Base-by-base conservation (phyloP, 2,888 invertebrate species). In the Oscheius sp. region DNA sequence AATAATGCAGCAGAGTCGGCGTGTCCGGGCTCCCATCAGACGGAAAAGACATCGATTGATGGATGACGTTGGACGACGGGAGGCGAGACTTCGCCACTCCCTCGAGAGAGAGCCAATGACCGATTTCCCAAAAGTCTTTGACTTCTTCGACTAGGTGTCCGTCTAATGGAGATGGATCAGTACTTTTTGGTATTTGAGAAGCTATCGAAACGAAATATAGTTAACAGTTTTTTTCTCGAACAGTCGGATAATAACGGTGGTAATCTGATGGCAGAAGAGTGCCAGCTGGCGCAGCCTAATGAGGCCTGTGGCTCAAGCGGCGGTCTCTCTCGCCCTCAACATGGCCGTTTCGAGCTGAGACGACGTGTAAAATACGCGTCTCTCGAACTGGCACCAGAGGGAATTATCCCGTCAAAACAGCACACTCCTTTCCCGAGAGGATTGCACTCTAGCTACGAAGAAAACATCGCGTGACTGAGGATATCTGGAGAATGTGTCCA, bases 1-100 rank as follows among this genome's bases (percentile, higher is more conserved):
- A 63, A 63, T 63, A 47, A 63, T 63, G 63, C 63, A 63, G 63
- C 48, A n/a, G 63, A n/a, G n/a, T 33, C 58, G 58, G 58, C 32
- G 32, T 33, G 42, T 42, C 42, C 42, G 42, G 60, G 60, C 11
- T 35, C 60, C 33, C 60, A 60, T 60, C 60, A 37, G 60, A 37
- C 33, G 60, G 37, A 29, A 47, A 50, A 63, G 53, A 50, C 48
- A 63, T 63, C 47, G 63, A 63, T 63, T 63, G 63, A 63, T 63
- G 63, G 60, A 60, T 11, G 33, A n/a, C n/a, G 60, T 10, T 10
- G 35, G 37, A 29, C 58, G 33, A 33, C 58, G 29, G 58, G 29
- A 33, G 35, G n/a, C 11, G 37, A 60, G 42, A 5, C 42, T 42
- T 42, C 4, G 42, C 42, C 7, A 7, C 42, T 7, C 42, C 7